Conservation (phyloP, 2,797 vertebrate species). For the Periparus ater region DNA sequence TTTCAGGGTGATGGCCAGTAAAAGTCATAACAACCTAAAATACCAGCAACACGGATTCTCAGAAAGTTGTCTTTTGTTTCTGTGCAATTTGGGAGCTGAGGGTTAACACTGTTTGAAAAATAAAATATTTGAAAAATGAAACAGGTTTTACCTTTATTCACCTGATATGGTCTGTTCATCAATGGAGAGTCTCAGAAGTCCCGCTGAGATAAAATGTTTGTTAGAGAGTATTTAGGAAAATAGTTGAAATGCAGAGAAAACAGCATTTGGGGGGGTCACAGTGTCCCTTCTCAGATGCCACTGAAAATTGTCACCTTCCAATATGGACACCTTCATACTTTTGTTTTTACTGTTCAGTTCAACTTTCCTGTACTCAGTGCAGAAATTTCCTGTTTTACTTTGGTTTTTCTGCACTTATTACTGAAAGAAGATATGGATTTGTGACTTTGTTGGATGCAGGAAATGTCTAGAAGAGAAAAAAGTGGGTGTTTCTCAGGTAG, state of each 20-base stretch:
- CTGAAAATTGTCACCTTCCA: background rate
- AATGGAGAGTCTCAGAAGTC: background rate
- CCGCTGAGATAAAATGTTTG: background rate
- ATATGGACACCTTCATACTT: background rate
- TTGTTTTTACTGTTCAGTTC: background rate
- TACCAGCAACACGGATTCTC: rapidly evolving
- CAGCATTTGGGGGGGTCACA: background rate
- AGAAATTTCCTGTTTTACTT: background rate
- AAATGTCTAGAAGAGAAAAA: background rate
- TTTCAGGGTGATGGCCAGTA: background rate
- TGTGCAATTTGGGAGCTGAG: background rate
- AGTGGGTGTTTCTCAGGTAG: background rate
- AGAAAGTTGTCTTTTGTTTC: background rate
- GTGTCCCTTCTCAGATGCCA: background rate
- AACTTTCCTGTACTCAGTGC: background rate
- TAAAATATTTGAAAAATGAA: background rate
- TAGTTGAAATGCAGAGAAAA: background rate
- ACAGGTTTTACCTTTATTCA: background rate
- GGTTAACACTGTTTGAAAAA: background rate
- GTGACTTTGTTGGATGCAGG: background rate
- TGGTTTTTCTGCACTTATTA: background rate
- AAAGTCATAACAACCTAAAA: background rate
- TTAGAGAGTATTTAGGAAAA: background rate
- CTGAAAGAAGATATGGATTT: background rate
- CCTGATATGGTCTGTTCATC: background rate